Base-by-base conservation (phyloP, 2,888 invertebrate genomes). In the Agonopterix subpropinquella region DNA sequence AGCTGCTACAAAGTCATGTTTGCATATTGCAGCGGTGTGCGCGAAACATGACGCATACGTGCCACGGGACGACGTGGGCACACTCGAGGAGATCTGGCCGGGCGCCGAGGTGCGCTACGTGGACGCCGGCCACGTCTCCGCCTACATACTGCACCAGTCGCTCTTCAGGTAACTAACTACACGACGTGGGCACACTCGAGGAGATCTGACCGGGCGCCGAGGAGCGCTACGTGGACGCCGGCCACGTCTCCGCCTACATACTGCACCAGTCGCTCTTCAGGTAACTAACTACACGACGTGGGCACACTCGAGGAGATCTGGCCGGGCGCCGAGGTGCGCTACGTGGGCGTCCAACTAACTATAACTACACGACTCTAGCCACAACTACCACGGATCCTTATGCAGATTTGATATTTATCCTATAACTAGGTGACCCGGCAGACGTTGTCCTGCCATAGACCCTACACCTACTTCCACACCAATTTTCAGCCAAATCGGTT, bases 161-260 rank as follows among this genome's bases (percentile, higher is more conserved):
- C 86, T 94, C 15, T 98, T 98, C 85, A 93, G 97, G 97, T 97
- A 85, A 44, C 39, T 39, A 39, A n/a, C 39, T 28, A 28, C 28
- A 28, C 28, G 95, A 95, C 47, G 94, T 95, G 45, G 91, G 94
- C 47, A 92, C 93, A 51, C 87, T 98, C 44, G 93, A 95, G 62
- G 93, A 95, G 62, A 92, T 98, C 62, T 98, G 98, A 98, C 97
- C 97, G 0, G 97, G 96, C 2, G 93, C 93, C 2, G 96, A 97
- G 74, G 92, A 98, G 43, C 92, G 96, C 50, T 96, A 94, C 73
- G 90, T 98, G 11, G 92, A 97, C 76, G 93, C 95, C 4, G 97
- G 97, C 0, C 98, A 98, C 77, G 95, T 98, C 2, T 91, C 93
- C 60, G 96, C 96, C 0, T 97, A 97, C 73, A 90, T 98, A 47